Conservation (phyloP, 2,113 vertebrate species). For the Carollia perspicillata region DNA sequence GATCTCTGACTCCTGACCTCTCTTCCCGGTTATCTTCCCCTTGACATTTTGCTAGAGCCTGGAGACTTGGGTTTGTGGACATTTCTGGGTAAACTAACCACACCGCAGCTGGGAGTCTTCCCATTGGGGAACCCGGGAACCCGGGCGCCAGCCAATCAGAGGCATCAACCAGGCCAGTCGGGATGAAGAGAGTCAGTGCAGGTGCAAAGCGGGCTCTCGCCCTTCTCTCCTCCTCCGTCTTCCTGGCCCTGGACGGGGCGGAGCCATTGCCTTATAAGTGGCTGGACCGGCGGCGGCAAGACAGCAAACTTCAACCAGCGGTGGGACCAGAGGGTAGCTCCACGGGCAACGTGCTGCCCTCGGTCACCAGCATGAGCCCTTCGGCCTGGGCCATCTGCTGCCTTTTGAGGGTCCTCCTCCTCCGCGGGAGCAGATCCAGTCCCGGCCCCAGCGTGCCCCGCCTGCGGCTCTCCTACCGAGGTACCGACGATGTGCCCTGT, state of each 20-base stretch:
- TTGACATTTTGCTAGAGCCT: background rate
- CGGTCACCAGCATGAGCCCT: background rate
- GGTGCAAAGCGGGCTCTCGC: background rate
- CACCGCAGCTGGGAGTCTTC: background rate
- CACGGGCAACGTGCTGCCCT: background rate
- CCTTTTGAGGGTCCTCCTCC: conserved; percentile 64
- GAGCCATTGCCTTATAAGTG: conserved; percentile 54
- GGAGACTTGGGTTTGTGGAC: background rate
- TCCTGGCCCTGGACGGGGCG: conserved; percentile 28
- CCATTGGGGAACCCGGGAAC: background rate
- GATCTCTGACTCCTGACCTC: background rate
- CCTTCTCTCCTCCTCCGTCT: background rate
- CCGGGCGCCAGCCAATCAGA: too few relatives aligned
- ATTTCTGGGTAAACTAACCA: background rate
- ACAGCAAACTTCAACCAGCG: background rate
- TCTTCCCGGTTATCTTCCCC: background rate
- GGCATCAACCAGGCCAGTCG: too few relatives aligned
- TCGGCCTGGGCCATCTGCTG: conserved; percentile 61
- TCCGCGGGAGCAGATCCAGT: background rate
- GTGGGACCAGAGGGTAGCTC: conserved; percentile 27
- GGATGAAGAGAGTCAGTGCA: background rate
- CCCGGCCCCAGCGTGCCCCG: conserved; percentile 71
- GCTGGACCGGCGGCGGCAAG: background rate
- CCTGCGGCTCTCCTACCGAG: conserved; percentile 79
- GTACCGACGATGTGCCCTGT: conserved; percentile 44